phyloP scores from a whole-genome alignment of 2,888 invertebrate species.

The Ceriagrion tenellum region DNA sequence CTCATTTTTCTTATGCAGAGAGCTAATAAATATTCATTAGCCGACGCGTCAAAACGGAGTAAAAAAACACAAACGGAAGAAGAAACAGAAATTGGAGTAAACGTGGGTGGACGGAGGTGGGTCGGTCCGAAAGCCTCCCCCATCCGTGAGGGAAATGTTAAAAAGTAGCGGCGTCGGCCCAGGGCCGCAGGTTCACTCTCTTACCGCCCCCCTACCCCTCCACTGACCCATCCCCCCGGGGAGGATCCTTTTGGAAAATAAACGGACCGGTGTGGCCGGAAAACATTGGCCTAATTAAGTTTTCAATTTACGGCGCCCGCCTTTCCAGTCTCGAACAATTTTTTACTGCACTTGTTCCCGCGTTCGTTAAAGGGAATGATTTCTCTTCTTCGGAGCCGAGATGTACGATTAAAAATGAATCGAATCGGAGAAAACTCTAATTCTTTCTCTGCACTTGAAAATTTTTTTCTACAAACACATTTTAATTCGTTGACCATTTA shows the following conservation, averaged over 20 bases:
- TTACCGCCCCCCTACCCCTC: not conserved
- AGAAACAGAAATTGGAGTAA: not conserved
- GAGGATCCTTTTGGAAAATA: not conserved
- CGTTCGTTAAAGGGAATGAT: not conserved
- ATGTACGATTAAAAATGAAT: not conserved
- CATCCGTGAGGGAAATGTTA: not conserved
- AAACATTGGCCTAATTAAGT: not conserved
- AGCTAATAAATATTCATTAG: slow-evolving; percentile 23
- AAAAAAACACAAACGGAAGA: not conserved
- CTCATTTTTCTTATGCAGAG: not conserved
- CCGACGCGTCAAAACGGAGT: not conserved
- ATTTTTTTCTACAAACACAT: no score
- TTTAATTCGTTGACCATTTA: no score
- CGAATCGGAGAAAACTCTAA: not conserved
- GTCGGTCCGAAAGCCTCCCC: not conserved
- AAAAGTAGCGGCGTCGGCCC: not conserved
- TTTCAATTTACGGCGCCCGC: not conserved
- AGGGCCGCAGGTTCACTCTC: no score
- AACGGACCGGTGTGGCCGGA: not conserved
- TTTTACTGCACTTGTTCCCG: not conserved
- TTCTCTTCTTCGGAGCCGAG: not conserved
- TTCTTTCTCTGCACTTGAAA: no score
- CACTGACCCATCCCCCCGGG: not conserved
- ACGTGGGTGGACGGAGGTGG: not conserved
- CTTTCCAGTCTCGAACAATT: not conserved